phyloP scores from a whole-genome alignment of 2,797 vertebrate species.

The Lepus townsendii region DNA sequence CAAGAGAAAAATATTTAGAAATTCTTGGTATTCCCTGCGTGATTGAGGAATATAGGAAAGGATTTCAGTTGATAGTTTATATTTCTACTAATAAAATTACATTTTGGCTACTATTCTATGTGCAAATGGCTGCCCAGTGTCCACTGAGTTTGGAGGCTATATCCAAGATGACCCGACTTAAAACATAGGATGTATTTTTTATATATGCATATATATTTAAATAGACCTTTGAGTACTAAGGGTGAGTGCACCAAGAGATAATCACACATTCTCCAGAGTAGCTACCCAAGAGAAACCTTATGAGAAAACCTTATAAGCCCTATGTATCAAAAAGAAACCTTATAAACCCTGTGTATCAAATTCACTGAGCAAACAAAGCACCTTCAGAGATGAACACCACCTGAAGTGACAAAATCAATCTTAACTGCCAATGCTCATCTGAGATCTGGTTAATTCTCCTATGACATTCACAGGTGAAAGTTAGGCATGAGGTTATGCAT shows the following conservation, averaged over 20 bases:
- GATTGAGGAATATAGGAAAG: neutral
- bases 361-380: neutral
- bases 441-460: neutral
- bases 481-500: neutral
- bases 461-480: neutral
- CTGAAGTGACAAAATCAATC: neutral
- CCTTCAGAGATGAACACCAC: neutral
- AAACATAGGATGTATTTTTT: neutral
- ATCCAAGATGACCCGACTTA: neutral
- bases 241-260: neutral
- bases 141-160: neutral
- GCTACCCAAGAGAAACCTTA: neutral
- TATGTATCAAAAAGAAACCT: no score
- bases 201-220: neutral
- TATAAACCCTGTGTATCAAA: neutral
- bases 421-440: neutral
- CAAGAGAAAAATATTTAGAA: constrained; percentile 21
- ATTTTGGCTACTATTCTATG: neutral
- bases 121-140: constrained; percentile 13
- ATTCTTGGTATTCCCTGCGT: neutral
- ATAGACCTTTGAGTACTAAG: neutral
- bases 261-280: neutral
- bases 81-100: constrained; percentile 55
- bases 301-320: neutral
- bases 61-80: neutral